A percentile compares a stretch with the other conserved stretches of the same genome.
These are phyloP conservation scores for Rhinopomastus cyanomelas DNA, from an alignment of 2,113 vertebrate species.

Conservation along the genomic window DNA sequence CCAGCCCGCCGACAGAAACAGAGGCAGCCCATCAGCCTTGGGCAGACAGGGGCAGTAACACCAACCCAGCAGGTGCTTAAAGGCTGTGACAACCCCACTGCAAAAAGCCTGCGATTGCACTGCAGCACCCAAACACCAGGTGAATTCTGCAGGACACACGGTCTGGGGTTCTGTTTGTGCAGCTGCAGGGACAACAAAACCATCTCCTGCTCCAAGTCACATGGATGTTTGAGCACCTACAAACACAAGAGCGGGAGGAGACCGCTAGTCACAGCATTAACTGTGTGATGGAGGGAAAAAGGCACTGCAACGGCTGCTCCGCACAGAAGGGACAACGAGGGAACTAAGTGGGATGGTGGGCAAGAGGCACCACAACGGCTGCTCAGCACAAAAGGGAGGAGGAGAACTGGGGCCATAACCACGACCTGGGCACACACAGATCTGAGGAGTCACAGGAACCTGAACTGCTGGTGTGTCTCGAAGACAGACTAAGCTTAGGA, in stretches of 20 bases:
- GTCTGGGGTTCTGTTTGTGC: neutral
- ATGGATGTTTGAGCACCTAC: neutral
- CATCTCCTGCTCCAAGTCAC: neutral
- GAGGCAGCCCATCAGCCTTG: neutral
- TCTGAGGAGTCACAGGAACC: neutral
- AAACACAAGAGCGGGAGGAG: neutral
- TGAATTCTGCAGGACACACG: neutral
- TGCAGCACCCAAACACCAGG: neutral
- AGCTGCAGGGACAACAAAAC: neutral
- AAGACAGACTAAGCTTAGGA: neutral
- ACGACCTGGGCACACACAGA: neutral
- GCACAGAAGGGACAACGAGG: neutral
- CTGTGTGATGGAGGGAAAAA: neutral
- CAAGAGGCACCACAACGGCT: neutral
- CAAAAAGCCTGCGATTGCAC: neutral
- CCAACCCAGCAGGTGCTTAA: neutral
- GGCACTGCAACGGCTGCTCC: neutral
- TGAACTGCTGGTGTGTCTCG: accelerated
- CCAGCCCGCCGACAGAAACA: neutral
- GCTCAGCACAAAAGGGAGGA: neutral
- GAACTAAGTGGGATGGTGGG: too few relatives aligned
- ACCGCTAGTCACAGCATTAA: neutral
- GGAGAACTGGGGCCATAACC: neutral
- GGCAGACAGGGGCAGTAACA: neutral
- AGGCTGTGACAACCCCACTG: neutral